These are phyloP conservation scores for Bombus picipes DNA, from an alignment of 1,140 invertebrate genomes.

Conservation along the genomic window DNA sequence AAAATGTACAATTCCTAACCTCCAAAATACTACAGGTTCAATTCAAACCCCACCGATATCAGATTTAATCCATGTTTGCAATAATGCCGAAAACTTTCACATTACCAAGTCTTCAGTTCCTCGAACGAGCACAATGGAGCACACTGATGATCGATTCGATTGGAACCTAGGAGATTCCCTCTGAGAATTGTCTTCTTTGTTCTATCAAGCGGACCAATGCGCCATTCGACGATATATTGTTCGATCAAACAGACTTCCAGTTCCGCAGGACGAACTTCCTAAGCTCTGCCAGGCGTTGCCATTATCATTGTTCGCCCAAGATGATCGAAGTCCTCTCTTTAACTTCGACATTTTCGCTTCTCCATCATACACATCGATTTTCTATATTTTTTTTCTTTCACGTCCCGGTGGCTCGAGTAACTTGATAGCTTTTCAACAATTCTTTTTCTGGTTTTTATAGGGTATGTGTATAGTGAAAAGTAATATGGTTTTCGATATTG, in stretches of 20 bases:
- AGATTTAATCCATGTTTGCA: too few species aligned
- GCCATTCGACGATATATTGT: not conserved
- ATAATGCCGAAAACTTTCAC: not conserved
- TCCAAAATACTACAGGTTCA: too few species aligned
- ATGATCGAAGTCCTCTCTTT: not conserved
- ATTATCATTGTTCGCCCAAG: not conserved
- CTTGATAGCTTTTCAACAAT: not conserved
- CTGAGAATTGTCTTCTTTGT: not conserved
- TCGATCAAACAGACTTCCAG: not conserved
- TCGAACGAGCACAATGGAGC: not conserved
- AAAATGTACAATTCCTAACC: too few species aligned
- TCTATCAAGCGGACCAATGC: not conserved
- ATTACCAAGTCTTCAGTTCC: not conserved
- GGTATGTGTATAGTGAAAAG: too few species aligned
- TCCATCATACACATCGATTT: not conserved
- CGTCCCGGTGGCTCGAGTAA: not conserved
- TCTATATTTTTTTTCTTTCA: not conserved
- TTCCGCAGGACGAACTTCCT: not conserved
- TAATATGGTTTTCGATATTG: too few species aligned
- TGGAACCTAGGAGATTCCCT: not conserved
- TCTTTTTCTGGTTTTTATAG: too few species aligned
- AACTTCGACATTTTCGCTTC: not conserved
- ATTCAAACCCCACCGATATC: too few species aligned
- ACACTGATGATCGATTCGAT: not conserved
- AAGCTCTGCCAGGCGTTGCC: not conserved